Conservation (phyloP, 2,797 vertebrate species). For the Staurois parvus region DNA sequence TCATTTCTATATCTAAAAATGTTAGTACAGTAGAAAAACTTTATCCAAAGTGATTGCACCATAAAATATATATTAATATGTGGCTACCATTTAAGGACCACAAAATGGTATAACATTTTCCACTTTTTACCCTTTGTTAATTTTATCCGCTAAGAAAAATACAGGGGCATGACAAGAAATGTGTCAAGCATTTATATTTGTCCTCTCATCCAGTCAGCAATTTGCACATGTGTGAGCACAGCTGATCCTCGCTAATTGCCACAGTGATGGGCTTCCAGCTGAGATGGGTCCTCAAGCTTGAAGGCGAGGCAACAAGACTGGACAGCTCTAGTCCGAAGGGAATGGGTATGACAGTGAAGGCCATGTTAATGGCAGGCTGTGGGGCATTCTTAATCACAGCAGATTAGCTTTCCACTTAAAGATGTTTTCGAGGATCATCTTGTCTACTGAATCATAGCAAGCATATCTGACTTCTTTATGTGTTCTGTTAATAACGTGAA, state of each 20-base stretch:
- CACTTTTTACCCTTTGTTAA: not conserved
- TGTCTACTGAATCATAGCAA: slow-evolving; percentile 33
- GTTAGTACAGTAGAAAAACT: not conserved
- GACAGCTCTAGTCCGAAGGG: slow-evolving; percentile 46
- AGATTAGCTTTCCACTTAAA: slow-evolving; percentile 49
- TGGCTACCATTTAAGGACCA: not conserved
- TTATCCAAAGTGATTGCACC: not conserved
- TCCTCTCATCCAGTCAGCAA: slow-evolving; percentile 44
- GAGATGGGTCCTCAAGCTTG: slow-evolving; percentile 43
- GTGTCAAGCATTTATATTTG: slow-evolving; percentile 46
- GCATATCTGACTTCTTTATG: slow-evolving; percentile 11
- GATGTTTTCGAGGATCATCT: slow-evolving; percentile 36
- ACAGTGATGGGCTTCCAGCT: slow-evolving; percentile 47
- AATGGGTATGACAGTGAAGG: slow-evolving; percentile 36
- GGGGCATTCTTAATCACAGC: slow-evolving; percentile 45
- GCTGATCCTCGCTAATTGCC: slow-evolving; percentile 52
- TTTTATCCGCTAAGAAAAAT: slow-evolving; percentile 13
- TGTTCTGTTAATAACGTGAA: not conserved
- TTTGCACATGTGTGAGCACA: slow-evolving; percentile 50
- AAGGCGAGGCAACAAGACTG: slow-evolving; percentile 26
- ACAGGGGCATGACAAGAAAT: slow-evolving; percentile 36
- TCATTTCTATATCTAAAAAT: not conserved
- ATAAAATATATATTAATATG: not conserved
- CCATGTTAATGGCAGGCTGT: slow-evolving; percentile 42
- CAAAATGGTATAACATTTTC: not conserved